Evolutionary conservation across 2,113 vertebrate species (phyloP).

Genomic region (Zosterops japonicus): DNA sequence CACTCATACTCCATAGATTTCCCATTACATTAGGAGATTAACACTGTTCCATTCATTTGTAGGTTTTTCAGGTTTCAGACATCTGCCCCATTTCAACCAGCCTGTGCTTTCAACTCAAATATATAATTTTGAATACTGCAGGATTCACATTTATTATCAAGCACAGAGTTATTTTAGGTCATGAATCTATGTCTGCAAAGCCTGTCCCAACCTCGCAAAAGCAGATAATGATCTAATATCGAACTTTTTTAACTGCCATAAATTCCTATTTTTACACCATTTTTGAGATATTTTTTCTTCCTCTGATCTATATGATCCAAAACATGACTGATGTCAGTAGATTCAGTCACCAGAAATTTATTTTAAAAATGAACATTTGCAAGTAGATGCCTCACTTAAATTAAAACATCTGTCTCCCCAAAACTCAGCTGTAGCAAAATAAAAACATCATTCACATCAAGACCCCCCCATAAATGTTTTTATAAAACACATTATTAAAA

Average conservation of each 20-base stretch:
- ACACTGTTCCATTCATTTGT: background rate
- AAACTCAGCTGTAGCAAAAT: background rate
- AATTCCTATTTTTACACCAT: background rate
- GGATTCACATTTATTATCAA: background rate
- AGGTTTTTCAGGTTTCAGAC: background rate
- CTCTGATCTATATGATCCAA: background rate
- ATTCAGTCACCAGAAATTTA: background rate
- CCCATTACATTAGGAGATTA: constrained; percentile 19
- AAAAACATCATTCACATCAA: background rate
- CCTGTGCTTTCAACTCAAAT: background rate
- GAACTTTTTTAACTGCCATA: background rate
- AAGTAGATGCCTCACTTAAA: background rate
- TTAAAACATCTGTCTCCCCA: background rate
- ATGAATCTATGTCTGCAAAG: background rate
- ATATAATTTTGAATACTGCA: background rate
- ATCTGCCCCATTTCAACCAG: background rate
- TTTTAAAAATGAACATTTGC: background rate
- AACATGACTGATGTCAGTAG: background rate
- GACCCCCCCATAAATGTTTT: background rate
- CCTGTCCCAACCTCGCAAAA: background rate
- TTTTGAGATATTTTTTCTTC: background rate
- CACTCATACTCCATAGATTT: constrained; percentile 31
- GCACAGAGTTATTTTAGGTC: background rate
- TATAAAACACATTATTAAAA: background rate
- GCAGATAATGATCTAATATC: background rate